Base-by-base conservation (phyloP, 64 coral and sea anemone genomes). In the Acropora yongei region DNA sequence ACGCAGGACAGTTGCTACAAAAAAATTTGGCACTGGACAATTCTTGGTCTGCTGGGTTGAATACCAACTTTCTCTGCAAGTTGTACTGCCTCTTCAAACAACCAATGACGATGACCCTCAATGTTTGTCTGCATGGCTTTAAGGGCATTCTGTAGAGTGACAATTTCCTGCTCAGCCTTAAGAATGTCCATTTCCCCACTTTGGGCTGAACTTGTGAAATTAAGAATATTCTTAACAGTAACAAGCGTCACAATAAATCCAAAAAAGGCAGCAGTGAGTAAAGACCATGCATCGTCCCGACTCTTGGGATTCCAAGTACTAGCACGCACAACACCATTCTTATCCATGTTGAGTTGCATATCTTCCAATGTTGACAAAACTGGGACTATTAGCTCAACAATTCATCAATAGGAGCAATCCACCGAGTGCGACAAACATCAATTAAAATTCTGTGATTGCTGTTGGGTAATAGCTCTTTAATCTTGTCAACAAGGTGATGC, bases 131-230 rank as follows among this genome's bases (percentile, higher is more conserved):
- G 30, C 30, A 30, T 30, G 30, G 30, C 30, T 30, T 43, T 86
- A 43, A 92, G 49, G 9, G 67, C 51, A 66, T 42, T 66, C 60
- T 85, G 84, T 41, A 92, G 74, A 68, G 66, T 47, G n/a, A 68
- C 72, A 51, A 92, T 75, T 57, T 92, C 90, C 44, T 92, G 69
- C 49, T 86, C 85, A 61, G 91, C 83, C 87, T 93, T 93, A 19
- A 87, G 72, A 12, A 93, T 74, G 79, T 93, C 82, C 7, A 93
- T 93, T 93, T 86, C 82, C 80, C 87, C 87, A 41, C 80, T 87
- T 87, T 93, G 91, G 47, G 87, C 41, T 46, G 91, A 74, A 13
- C 79, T 82, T 18, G 89, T 91, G 51, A 91, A 75, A 49, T 72
- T 79, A 45, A 91, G 77, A 67, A 91, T 91, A 60, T 91, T 44